Evolutionary conservation across 2,888 invertebrate genomes (phyloP), one percentile per base, ranked within the genome.

Genomic region (Agrypnus murinus): DNA sequence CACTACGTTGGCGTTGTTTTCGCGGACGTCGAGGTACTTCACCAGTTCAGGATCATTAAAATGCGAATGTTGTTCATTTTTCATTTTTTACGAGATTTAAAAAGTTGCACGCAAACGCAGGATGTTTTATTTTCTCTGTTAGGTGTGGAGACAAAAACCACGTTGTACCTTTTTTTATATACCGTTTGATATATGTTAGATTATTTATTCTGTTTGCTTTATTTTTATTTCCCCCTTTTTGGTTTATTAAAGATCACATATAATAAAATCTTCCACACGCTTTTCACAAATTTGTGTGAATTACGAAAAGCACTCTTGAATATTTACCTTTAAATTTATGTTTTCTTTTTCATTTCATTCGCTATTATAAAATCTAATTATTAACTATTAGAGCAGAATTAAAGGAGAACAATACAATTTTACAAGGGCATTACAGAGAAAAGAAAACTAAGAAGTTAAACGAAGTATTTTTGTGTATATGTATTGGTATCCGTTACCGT

Each of bases 1-100:
- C 25, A 32, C 40, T 43, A 43, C 67, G 58, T 65, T 57, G 58
- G 34, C 68, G 55, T 62, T 67, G 48, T 69, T 69, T 65, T 73
- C 63, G 15, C 67, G 72, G 59, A 71, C 74, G 68, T 46, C 64
- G 74, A 74, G 77, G 73, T 73, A 72, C 77, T 77, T 75, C 73
- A 73, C 70, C 76, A 73, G 78, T 77, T 77, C 74, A 64, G 75
- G 73, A 74, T 77, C 79, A 78, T 79, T 79, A 79, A 79, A 79
- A 79, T 79, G 79, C 79, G 79, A 79, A 78, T 78, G 79, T 76
- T 79, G 79, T 79, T 76, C 79, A 79, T 79, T 78, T 79, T 78
- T 78, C 77, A 79, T 79, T 79, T 79, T 78, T 78, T 78, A 75
- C 77, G 75, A 76, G 77, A 78, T 77, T 78, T 78, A 77, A 78